Evolutionary conservation across 2,113 vertebrate species (phyloP).

Genomic region (Ondatra zibethicus): DNA sequence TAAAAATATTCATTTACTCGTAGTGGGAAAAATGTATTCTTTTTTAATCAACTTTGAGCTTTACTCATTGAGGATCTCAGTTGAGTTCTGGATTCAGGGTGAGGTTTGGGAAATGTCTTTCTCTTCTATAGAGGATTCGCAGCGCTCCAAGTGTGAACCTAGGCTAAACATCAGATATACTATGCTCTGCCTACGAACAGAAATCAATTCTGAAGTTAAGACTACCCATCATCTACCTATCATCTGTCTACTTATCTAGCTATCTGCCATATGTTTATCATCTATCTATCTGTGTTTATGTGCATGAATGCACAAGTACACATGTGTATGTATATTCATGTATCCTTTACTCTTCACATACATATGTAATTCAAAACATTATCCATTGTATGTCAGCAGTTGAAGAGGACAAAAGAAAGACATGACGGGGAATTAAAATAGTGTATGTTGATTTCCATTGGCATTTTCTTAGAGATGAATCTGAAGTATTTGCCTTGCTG

Average conservation of each 20-base stretch:
- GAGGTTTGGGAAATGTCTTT: background rate
- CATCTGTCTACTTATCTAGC: background rate
- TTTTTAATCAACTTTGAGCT: background rate
- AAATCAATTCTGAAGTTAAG: background rate
- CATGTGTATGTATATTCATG: background rate
- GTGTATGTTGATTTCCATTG: background rate
- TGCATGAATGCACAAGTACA: background rate
- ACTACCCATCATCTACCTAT: background rate
- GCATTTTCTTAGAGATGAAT: background rate
- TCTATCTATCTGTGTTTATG: background rate
- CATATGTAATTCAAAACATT: background rate
- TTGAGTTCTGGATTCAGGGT: background rate
- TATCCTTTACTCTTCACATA: background rate
- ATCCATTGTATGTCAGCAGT: background rate
- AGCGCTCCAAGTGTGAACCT: background rate
- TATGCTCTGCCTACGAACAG: background rate
- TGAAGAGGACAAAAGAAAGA: background rate
- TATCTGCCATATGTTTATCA: background rate
- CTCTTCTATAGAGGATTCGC: background rate
- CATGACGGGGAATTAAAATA: background rate
- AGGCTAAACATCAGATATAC: background rate
- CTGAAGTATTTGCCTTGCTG: background rate
- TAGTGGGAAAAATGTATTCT: background rate
- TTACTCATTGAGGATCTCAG: background rate
- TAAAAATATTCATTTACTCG: background rate